These are phyloP conservation scores for Macrosoma leucophasiata DNA, from an alignment of 2,888 invertebrate genomes.

Conservation along the genomic window DNA sequence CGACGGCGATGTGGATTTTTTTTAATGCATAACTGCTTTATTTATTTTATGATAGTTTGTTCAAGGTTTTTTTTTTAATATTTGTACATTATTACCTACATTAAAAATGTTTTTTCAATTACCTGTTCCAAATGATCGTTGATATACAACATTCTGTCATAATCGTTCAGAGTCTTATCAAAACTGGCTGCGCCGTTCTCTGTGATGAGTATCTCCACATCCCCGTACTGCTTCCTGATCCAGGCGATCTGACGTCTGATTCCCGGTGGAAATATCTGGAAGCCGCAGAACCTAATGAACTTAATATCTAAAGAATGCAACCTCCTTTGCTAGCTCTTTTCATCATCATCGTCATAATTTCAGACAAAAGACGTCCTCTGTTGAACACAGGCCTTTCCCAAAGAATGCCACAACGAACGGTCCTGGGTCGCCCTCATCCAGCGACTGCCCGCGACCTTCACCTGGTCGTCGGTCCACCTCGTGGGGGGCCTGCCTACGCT, in stretches of 20 bases:
- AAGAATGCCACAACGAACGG: background rate
- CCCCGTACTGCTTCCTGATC: constrained; percentile 55
- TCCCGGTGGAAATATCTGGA: constrained; percentile 59
- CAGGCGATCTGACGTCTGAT: constrained; percentile 49
- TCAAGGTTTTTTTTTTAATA: too few relatives aligned
- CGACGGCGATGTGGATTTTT: too few relatives aligned
- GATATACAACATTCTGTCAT: constrained; percentile 31
- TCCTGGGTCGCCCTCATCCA: too few relatives aligned
- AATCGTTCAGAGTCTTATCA: constrained; percentile 35
- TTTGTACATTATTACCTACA: too few relatives aligned
- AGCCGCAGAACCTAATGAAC: background rate
- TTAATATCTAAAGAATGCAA: background rate
- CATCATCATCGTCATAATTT: too few relatives aligned
- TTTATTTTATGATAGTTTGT: too few relatives aligned
- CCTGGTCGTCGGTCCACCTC: too few relatives aligned
- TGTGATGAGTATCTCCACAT: constrained; percentile 50
- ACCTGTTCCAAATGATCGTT: constrained; percentile 40
- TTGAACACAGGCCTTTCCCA: background rate
- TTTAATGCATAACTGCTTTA: too few relatives aligned
- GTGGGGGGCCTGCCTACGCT: too few relatives aligned
- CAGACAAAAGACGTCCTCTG: too few relatives aligned
- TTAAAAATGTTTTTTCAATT: too few relatives aligned
- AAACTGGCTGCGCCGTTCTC: constrained; percentile 58
- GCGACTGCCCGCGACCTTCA: too few relatives aligned
- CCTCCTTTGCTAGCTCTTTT: background rate